phyloP scores from a whole-genome alignment of 1,140 invertebrate genomes.

The Chironomus tepperi region DNA sequence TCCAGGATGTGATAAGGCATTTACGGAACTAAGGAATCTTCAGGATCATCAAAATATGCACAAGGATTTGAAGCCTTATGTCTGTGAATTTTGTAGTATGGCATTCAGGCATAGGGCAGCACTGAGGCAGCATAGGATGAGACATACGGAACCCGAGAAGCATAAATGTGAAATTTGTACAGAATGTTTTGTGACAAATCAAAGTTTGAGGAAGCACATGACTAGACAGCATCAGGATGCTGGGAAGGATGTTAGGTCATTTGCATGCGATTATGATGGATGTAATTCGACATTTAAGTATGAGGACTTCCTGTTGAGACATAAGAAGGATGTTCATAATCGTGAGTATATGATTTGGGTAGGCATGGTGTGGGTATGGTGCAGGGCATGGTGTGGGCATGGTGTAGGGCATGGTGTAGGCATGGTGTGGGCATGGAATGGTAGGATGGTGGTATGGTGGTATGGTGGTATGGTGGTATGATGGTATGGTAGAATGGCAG shows the following conservation, averaged over 20 bases:
- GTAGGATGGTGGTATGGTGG: too few species aligned
- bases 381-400: background rate
- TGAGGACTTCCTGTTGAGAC: background rate
- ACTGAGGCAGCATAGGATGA: background rate
- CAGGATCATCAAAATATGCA: slow-evolving; percentile 16
- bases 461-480: too few species aligned
- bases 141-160: background rate
- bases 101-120: background rate
- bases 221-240: background rate
- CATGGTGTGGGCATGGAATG: background rate
- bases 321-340: slow-evolving; percentile 9
- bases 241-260: background rate
- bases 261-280: slow-evolving; percentile 1
- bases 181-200: background rate
- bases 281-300: slow-evolving; percentile 3
- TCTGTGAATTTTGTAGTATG: background rate
- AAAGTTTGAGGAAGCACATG: background rate
- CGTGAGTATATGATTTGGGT: background rate
- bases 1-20: background rate
- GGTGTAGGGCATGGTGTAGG: background rate
- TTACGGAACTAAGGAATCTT: background rate
- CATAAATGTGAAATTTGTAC: background rate
- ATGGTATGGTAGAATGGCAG: too few species aligned
- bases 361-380: background rate
- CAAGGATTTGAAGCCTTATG: background rate